Percentiles rank a stretch among this genome's conserved stretches.
Evolutionary conservation across 1,140 invertebrate species (phyloP).

Genomic region (Drosophila truncata): DNA sequence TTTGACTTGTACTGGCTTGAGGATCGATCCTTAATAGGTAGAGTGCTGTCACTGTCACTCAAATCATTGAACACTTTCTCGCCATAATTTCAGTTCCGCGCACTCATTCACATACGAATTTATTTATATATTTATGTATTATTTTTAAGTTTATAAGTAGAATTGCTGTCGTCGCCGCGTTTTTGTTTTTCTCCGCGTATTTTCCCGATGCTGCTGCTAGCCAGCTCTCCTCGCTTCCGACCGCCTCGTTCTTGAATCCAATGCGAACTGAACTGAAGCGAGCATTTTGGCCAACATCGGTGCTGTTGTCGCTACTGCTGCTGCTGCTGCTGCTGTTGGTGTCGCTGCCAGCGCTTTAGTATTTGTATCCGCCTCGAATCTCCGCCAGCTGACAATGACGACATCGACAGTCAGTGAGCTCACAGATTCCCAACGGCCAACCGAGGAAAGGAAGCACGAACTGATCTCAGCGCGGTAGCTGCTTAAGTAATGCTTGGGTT

Average conservation of each 20-base stretch:
- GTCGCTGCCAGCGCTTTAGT: conserved; percentile 4
- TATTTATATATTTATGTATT: conserved; percentile 52
- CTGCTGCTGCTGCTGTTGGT: conserved; percentile 9
- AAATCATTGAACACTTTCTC: conserved; percentile 32
- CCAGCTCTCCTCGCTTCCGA: conserved; percentile 47
- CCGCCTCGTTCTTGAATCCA: conserved; percentile 65
- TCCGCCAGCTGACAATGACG: conserved; percentile 60
- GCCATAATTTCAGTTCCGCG: conserved; percentile 28
- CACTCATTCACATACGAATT: conserved; percentile 15
- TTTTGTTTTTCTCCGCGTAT: conserved; percentile 35
- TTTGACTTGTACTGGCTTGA: not conserved
- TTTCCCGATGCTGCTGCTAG: conserved; percentile 20
- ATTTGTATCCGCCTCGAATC: conserved; percentile 37
- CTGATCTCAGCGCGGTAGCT: conserved; percentile 29
- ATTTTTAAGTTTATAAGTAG: conserved; percentile 60
- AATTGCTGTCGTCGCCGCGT: conserved; percentile 44
- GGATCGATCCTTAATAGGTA: not conserved
- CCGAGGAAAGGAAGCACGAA: conserved; percentile 11
- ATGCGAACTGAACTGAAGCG: conserved; percentile 61
- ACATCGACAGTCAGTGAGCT: conserved; percentile 69
- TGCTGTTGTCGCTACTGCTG: conserved; percentile 40
- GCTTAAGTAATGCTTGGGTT: conserved; percentile 13
- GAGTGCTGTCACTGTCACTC: conserved; percentile 7
- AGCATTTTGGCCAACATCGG: conserved; percentile 57
- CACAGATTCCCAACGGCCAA: conserved; percentile 24